phyloP scores from a whole-genome alignment of 2,888 invertebrate species.

The Euplexia lucipara region DNA sequence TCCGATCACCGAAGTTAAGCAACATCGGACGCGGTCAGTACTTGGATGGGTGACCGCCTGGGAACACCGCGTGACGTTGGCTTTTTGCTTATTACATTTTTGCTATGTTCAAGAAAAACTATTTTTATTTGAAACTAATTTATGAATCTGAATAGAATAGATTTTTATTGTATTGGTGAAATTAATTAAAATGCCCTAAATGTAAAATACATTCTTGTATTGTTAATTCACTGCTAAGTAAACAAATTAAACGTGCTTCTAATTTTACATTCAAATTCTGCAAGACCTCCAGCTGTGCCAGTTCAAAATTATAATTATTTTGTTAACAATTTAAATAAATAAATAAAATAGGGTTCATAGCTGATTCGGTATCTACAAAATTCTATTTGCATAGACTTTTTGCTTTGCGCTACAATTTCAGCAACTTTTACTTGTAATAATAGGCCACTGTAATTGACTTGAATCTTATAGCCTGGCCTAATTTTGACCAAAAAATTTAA shows the following conservation, averaged over 20 bases:
- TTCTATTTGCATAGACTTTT: too few relatives aligned
- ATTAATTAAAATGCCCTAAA: constrained; percentile 14
- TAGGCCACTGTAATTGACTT: too few relatives aligned
- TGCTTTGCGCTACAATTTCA: too few relatives aligned
- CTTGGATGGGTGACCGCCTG: constrained; percentile 85
- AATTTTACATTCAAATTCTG: constrained; percentile 42
- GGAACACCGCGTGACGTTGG: constrained; percentile 80
- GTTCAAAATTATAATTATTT: constrained; percentile 36
- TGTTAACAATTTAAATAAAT: too few relatives aligned
- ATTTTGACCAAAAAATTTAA: too few relatives aligned
- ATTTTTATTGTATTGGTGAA: too few relatives aligned
- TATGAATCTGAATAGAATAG: too few relatives aligned
- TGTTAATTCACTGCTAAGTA: constrained; percentile 27
- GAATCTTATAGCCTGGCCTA: too few relatives aligned
- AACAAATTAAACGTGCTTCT: constrained; percentile 37
- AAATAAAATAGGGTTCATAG: neutral
- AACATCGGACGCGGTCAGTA: constrained; percentile 85
- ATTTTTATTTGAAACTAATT: too few relatives aligned
- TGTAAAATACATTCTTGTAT: constrained; percentile 21
- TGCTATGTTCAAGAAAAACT: too few relatives aligned
- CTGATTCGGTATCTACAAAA: too few relatives aligned
- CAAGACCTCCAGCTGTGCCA: constrained; percentile 35
- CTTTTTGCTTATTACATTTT: constrained; percentile 66
- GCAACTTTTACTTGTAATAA: too few relatives aligned
- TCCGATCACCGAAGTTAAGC: constrained; percentile 87